Evolutionary conservation across 2,888 invertebrate species (phyloP).

Genomic region (Heliconius aoede): DNA sequence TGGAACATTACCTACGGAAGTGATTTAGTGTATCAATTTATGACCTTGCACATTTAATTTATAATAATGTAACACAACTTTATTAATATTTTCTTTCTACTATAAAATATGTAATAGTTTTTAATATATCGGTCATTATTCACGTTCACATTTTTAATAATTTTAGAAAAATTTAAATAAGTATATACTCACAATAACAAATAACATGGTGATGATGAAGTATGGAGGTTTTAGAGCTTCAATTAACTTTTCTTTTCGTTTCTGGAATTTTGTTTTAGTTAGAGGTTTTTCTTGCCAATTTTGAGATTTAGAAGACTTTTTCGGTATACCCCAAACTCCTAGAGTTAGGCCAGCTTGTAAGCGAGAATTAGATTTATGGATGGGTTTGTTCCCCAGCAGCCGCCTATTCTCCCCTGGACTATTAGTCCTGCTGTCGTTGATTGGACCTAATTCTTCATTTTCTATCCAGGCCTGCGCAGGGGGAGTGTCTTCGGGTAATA

Average conservation of each 20-base stretch:
- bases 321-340: conserved; percentile 55
- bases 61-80: too few species aligned
- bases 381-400: conserved; percentile 55
- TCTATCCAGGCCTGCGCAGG: conserved; percentile 69
- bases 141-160: not conserved
- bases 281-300: conserved; percentile 43
- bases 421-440: conserved; percentile 52
- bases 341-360: conserved; percentile 69
- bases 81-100: not conserved
- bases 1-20: conserved; percentile 62
- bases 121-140: too few species aligned
- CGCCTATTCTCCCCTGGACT: conserved; percentile 68
- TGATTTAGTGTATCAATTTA: not conserved
- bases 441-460: conserved; percentile 57
- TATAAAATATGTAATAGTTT: not conserved
- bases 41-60: not conserved
- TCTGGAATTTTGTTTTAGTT: conserved; percentile 65
- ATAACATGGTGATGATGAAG: conserved; percentile 71
- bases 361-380: conserved; percentile 51
- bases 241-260: conserved; percentile 65
- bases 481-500: conserved; percentile 58
- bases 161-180: not conserved
- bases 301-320: conserved; percentile 49
- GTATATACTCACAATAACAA: conserved; percentile 67
- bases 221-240: conserved; percentile 70